Evolutionary conservation across 2,888 invertebrate genomes (phyloP).

Genomic region (Spodoptera picta): DNA sequence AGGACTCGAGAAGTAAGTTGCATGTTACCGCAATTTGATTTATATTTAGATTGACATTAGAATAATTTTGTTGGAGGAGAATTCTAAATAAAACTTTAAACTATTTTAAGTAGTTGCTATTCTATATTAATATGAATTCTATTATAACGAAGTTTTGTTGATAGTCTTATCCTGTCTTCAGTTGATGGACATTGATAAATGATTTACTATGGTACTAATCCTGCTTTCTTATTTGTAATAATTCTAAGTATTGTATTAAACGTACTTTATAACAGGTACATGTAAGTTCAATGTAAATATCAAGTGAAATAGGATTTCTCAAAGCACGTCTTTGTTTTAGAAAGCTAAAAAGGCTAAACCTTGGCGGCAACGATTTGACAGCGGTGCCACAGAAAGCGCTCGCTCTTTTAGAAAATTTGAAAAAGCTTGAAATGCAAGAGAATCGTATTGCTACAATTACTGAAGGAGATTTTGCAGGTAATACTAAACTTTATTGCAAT

Average conservation of each 20-base stretch:
- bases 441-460: slow-evolving; percentile 93
- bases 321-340: slow-evolving; percentile 74
- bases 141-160: too few relatives aligned
- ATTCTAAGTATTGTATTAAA: not conserved
- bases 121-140: too few relatives aligned
- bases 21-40: not conserved
- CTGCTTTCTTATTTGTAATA: too few relatives aligned
- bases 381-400: slow-evolving; percentile 94
- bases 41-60: not conserved
- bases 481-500: not conserved
- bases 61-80: not conserved
- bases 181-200: too few relatives aligned
- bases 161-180: too few relatives aligned
- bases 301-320: slow-evolving; percentile 4
- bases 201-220: too few relatives aligned
- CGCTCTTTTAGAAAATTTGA: slow-evolving; percentile 93
- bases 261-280: slow-evolving; percentile 1
- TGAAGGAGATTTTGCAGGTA: slow-evolving; percentile 96
- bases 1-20: slow-evolving; percentile 94
- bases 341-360: slow-evolving; percentile 94
- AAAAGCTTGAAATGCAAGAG: slow-evolving; percentile 96
- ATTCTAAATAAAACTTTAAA: too few relatives aligned
- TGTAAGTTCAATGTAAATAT: slow-evolving; percentile 1
- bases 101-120: too few relatives aligned
- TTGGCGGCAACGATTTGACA: slow-evolving; percentile 94